Evolutionary conservation across 2,113 vertebrate species (phyloP), one percentile per base, ranked within the genome.

Genomic region (Motacilla tschutschensis): DNA sequence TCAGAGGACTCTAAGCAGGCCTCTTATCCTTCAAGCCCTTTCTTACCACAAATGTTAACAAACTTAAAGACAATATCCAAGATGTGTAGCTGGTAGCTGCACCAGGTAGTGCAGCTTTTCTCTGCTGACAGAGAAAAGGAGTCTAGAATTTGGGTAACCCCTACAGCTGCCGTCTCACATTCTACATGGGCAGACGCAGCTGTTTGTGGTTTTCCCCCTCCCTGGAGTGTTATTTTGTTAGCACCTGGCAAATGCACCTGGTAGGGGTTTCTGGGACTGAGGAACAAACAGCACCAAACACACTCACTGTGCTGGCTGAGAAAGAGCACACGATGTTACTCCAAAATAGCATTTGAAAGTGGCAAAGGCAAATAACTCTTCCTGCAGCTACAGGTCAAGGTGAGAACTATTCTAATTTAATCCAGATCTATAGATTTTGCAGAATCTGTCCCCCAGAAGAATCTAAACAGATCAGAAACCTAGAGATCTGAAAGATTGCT

Each of bases 311-410:
- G 1, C 10, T 59, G 21, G 8, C 20, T 63, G 58, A 20, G 38
- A 59, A 85, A 64, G 21, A 51, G 19, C 35, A 66, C 64, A 14
- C 31, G 17, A 12, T 36, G 33, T 28, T 82, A 12, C 17, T 70
- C 73, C 31, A 92, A 92, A 93, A 94, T 85, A 93, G 25, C 40
- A 79, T 55, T 63, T 76, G 89, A 90, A 94, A 94, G 79, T 60
- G 50, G 6, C 12, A 87, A 70, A 88, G 55, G 67, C 55, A 92
- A 92, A 92, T 79, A 87, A 77, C 10, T 7, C 9, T 65, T 76
- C 51, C n/a, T 44, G 9, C 19, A 50, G 15, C 46, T 65, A 14
- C 70, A 78, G 8, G 19, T 41, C 35, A 57, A 10, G 28, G n/a
- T 1, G 4, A 40, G 51, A 64, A 13, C 21, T 59, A 7, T 5